Base-by-base conservation (phyloP, 2,888 invertebrate genomes). In the Trachelus stipa region DNA sequence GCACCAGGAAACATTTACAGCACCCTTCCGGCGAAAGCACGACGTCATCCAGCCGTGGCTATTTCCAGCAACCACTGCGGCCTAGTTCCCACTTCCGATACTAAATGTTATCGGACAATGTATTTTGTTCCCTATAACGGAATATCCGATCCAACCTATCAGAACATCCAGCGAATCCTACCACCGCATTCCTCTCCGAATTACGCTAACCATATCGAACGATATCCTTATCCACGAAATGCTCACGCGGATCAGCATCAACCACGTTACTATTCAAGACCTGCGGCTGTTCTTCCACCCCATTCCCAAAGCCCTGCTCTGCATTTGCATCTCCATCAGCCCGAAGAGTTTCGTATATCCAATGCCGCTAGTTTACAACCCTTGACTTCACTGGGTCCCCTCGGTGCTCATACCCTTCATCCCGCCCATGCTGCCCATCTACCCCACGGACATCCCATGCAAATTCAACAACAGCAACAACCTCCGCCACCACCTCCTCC, bases 101-200 rank as follows among this genome's bases (percentile, higher is more conserved):
- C 88, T 71, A 91, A 90, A 79, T 91, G 91, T 75, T 91, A 91
- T 75, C 86, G 90, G 11, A 91, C 91, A 4, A 90, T 91, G 91
- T 91, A 91, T 77, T 86, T 91, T n/a, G 90, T 91, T 4, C 91
- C 91, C 12, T 91, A 90, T 83, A 90, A 88, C 78, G 89, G 91
- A 4, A 77, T 89, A 3, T 83, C 90, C 9, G 91, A 91, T 77
- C 91, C 91, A 2, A 90, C 91, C 30, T 91, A 91, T 81, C 91
- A 91, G 78, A 91, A 91, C 35, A 86, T 91, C n/a, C 90, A 91
- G 76, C 87, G 89, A 74, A 89, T 89, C 74, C 75, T 91, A n/a
- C 88, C 88, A 1, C 84, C 89, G 12, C 88, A 89, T 69, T 85
- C 89, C 0, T 85, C 87, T 11, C 84, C 88, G 0, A 91, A 87